phyloP scores from a whole-genome alignment of 2,888 invertebrate species.

The Chymomyza amoena region DNA sequence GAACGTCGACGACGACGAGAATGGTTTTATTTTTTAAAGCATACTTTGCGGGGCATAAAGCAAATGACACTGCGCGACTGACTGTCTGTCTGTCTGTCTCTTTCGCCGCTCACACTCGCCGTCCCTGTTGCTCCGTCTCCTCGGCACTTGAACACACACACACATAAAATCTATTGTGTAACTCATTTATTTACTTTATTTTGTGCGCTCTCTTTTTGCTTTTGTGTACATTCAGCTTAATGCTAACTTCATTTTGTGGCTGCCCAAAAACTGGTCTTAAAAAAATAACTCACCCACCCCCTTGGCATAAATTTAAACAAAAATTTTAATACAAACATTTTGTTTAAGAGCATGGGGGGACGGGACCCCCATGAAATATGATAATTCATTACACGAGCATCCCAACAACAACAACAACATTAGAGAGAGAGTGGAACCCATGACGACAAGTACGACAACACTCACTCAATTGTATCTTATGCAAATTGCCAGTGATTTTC shows the following conservation, averaged over 20 bases:
- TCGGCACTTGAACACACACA: neutral
- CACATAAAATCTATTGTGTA: conserved; percentile 37
- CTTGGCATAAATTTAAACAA: conserved; percentile 27
- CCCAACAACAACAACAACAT: conserved; percentile 24
- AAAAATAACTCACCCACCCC: too few relatives aligned
- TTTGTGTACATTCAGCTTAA: conserved; percentile 11
- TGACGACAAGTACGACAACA: conserved; percentile 39
- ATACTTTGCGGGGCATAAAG: conserved; percentile 54
- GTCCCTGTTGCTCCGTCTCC: neutral
- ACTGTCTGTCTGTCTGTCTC: neutral
- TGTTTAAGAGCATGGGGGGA: conserved; percentile 4
- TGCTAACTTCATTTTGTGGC: conserved; percentile 17
- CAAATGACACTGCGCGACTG: neutral
- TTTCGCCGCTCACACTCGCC: neutral
- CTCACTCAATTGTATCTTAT: conserved; percentile 74
- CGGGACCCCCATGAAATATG: conserved; percentile 65
- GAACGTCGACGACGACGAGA: neutral
- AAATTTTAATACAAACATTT: conserved; percentile 64
- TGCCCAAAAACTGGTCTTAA: conserved; percentile 11
- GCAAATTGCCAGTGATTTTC: conserved; percentile 73
- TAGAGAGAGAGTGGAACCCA: neutral
- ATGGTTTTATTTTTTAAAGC: conserved; percentile 52
- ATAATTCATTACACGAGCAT: conserved; percentile 68
- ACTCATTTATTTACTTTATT: conserved; percentile 47
- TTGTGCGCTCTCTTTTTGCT: neutral